phyloP scores from a whole-genome alignment of 2,888 invertebrate genomes.

The Antheraea assamensis region DNA sequence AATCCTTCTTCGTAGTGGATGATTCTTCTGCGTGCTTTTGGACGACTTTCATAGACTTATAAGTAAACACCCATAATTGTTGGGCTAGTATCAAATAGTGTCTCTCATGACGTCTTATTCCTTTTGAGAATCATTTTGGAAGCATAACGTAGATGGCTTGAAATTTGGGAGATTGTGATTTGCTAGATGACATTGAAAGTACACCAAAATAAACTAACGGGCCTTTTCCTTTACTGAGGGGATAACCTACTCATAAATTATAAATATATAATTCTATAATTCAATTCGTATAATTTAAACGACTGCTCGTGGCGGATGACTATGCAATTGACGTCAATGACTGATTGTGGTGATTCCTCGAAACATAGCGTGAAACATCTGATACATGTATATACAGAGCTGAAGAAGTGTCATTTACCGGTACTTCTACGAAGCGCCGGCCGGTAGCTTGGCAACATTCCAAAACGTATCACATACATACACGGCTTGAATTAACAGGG shows the following conservation, averaged over 20 bases:
- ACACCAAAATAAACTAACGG: neutral
- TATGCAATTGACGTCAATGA: constrained; percentile 21
- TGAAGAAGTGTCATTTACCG: constrained; percentile 20
- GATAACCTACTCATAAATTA: neutral
- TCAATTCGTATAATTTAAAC: neutral
- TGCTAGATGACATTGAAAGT: no score
- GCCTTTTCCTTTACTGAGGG: neutral
- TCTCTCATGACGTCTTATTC: no score
- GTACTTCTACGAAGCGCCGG: constrained; percentile 47
- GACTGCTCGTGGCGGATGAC: neutral
- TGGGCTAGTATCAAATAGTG: neutral
- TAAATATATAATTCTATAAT: neutral
- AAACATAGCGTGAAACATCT: constrained; percentile 16
- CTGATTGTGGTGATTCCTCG: constrained; percentile 18
- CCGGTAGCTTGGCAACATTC: constrained; percentile 49
- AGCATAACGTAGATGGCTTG: no score
- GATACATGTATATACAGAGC: constrained; percentile 15
- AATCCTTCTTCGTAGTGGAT: neutral
- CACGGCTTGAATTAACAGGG: neutral
- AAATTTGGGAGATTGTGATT: no score
- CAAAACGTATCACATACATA: constrained; percentile 36
- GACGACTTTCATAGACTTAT: neutral
- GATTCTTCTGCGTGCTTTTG: neutral
- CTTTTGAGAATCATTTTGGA: no score
- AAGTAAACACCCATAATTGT: neutral